phyloP scores from a whole-genome alignment of 2,797 vertebrate genomes.

The Poeciliopsis turneri region DNA sequence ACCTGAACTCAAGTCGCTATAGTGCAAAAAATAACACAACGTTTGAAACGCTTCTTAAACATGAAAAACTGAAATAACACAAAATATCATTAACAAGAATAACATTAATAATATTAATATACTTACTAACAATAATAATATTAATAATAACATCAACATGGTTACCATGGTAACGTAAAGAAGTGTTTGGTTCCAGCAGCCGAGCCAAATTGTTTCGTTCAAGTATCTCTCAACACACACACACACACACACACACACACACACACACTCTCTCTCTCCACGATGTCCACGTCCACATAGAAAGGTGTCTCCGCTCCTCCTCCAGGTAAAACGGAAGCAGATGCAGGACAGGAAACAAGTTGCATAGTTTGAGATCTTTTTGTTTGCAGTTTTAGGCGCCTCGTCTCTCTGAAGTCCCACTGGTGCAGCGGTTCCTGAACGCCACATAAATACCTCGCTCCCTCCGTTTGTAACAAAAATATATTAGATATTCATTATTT shows the following conservation, averaged over 20 bases:
- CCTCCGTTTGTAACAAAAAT: slow-evolving; percentile 84
- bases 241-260: slow-evolving; percentile 37
- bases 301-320: slow-evolving; percentile 82
- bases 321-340: slow-evolving; percentile 75
- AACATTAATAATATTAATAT: slow-evolving; percentile 74
- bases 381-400: slow-evolving; percentile 85
- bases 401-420: slow-evolving; percentile 80
- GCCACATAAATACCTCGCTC: slow-evolving; percentile 82
- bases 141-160: slow-evolving; percentile 55
- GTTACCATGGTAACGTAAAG: slow-evolving; percentile 85
- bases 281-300: slow-evolving; percentile 1
- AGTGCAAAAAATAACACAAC: slow-evolving; percentile 95
- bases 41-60: slow-evolving; percentile 79
- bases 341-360: slow-evolving; percentile 87
- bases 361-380: slow-evolving; percentile 94
- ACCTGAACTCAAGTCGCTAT: slow-evolving; percentile 84
- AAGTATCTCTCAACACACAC: slow-evolving; percentile 92
- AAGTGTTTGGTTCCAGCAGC: slow-evolving; percentile 99
- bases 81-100: slow-evolving; percentile 60
- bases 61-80: slow-evolving; percentile 48
- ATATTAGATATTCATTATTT: slow-evolving; percentile 82
- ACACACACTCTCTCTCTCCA: slow-evolving; percentile 31
- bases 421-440: slow-evolving; percentile 54
- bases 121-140: slow-evolving; percentile 76
- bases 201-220: slow-evolving; percentile 98